Evolutionary conservation across 2,797 vertebrate genomes (phyloP).

Genomic region (Malurus leucopterus): DNA sequence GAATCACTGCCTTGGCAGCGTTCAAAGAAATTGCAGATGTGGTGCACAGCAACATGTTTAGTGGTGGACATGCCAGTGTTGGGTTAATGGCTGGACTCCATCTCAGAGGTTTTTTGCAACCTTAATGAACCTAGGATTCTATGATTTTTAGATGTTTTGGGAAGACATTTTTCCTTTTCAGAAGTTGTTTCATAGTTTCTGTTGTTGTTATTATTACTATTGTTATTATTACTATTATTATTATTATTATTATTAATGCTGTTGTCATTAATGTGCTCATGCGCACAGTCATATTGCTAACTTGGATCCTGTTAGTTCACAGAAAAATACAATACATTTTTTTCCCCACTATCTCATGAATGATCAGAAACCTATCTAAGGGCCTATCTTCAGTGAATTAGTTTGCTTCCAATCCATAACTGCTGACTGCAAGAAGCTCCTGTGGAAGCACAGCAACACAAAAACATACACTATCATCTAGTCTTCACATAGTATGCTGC

Average conservation of each 20-base stretch:
- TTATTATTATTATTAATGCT: background rate
- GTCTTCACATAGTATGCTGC: background rate
- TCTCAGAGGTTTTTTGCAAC: background rate
- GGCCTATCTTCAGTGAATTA: background rate
- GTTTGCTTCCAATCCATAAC: background rate
- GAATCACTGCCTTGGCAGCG: background rate
- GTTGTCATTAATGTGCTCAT: background rate
- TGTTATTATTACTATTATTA: background rate
- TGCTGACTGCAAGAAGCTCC: background rate
- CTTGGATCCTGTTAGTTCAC: background rate
- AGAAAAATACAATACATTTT: background rate
- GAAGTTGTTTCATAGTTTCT: background rate
- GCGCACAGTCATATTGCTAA: background rate
- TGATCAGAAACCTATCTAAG: background rate
- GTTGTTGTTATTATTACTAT: background rate
- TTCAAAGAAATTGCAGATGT: no score
- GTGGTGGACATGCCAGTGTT: fast-evolving
- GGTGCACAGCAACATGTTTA: background rate
- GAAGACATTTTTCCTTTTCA: background rate
- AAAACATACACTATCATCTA: background rate
- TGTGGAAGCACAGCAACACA: background rate
- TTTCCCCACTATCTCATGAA: background rate
- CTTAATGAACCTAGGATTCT: background rate
- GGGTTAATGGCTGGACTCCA: background rate
- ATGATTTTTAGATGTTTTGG: background rate